These are phyloP conservation scores for Aptenodytes patagonicus DNA, from an alignment of 2,113 vertebrate genomes.

Conservation along the genomic window DNA sequence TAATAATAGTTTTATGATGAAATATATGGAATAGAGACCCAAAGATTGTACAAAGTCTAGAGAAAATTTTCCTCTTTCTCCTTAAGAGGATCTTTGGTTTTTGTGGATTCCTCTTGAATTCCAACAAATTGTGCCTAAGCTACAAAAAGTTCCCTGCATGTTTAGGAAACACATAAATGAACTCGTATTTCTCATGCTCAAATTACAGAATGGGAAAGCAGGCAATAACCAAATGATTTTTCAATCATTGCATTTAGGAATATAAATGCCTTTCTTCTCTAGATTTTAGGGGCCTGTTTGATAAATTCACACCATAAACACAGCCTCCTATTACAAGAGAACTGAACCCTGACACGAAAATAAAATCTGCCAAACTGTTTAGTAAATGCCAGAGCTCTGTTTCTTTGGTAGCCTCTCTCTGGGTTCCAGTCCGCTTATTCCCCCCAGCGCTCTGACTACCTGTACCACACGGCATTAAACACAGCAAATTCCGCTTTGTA, in stretches of 20 bases:
- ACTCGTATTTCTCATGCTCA: not conserved
- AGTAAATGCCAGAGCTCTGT: not conserved
- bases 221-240: not conserved
- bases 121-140: not conserved
- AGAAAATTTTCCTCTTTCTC: not conserved
- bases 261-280: not conserved
- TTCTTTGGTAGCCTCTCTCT: not conserved
- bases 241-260: not conserved
- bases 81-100: not conserved
- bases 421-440: not conserved
- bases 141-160: not conserved
- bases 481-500: not conserved
- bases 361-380: not conserved
- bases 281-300: not conserved
- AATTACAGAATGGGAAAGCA: not conserved
- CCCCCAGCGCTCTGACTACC: not conserved
- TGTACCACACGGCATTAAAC: not conserved
- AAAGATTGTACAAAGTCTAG: not conserved
- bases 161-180: not conserved
- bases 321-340: not conserved
- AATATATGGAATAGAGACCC: not conserved
- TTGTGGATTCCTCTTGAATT: not conserved
- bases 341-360: not conserved
- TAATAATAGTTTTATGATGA: not conserved
- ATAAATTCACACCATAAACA: not conserved